Conservation (phyloP, 2,888 invertebrate genomes). For the Strigamia transsilvanica region DNA sequence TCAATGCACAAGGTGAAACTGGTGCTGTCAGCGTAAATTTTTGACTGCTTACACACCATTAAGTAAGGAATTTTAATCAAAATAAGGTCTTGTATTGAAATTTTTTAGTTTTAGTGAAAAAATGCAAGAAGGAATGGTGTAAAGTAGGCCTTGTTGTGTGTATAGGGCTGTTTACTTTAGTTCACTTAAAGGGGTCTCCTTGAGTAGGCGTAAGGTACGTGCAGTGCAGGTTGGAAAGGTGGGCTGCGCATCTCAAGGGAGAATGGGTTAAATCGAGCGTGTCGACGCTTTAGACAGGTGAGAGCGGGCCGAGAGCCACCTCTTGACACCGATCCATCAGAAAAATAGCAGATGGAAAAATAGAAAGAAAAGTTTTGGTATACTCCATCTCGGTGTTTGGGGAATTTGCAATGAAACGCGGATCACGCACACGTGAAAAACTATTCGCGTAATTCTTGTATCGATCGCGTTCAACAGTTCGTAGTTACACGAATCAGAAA, state of each 20-base stretch:
- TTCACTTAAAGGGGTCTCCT: not conserved
- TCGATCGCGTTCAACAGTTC: not conserved
- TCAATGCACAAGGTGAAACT: no score
- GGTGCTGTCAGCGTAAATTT: no score
- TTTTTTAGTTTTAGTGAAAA: no score
- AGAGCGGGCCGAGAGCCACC: not conserved
- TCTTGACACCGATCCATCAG: conserved; percentile 21
- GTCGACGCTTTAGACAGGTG: conserved; percentile 26
- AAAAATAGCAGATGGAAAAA: conserved; percentile 8
- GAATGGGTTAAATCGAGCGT: conserved; percentile 26
- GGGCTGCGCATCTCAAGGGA: conserved; percentile 11
- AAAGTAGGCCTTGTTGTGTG: no score
- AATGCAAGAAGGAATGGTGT: no score
- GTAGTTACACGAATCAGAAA: not conserved
- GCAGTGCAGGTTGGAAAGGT: conserved; percentile 8
- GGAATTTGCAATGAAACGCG: conserved; percentile 4
- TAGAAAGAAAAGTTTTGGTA: conserved; percentile 12
- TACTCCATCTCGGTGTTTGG: not conserved
- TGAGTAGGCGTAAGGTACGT: not conserved
- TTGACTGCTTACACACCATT: no score
- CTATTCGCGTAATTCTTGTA: not conserved
- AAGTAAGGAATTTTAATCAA: no score
- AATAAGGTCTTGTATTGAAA: no score
- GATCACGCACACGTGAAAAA: conserved; percentile 5
- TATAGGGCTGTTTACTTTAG: not conserved